A percentile compares a stretch with the other conserved stretches of the same genome.
Evolutionary conservation across 2,797 vertebrate species (phyloP).

Genomic region (Anas bernieri): DNA sequence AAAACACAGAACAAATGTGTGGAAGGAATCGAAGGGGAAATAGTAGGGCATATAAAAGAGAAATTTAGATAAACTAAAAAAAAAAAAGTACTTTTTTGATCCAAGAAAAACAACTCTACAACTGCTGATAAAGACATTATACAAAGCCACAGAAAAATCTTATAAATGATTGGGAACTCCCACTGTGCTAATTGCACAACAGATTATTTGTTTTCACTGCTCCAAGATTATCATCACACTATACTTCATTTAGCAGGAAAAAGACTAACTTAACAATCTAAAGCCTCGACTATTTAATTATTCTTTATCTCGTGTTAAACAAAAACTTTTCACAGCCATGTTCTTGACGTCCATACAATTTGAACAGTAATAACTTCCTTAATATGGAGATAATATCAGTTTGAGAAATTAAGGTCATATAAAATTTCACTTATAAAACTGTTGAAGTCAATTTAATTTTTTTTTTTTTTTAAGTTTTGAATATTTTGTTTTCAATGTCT

Average conservation of each 20-base stretch:
- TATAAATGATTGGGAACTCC: neutral
- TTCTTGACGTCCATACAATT: neutral
- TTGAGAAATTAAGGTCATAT: neutral
- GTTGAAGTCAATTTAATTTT: neutral
- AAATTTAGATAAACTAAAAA: conserved; percentile 10
- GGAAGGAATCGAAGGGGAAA: conserved; percentile 77
- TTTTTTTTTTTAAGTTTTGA: neutral
- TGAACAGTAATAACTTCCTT: neutral
- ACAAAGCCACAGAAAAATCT: neutral
- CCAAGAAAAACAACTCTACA: neutral
- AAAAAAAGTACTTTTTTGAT: neutral
- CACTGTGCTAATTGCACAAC: neutral
- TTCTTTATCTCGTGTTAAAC: neutral
- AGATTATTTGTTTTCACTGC: neutral
- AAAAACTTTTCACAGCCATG: neutral
- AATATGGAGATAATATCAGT: neutral
- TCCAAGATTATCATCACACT: neutral
- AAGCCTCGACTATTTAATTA: neutral
- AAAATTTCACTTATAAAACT: neutral
- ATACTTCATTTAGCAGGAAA: neutral
- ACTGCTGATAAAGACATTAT: neutral
- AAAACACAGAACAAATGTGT: neutral
- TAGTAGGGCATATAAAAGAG: conserved; percentile 51
- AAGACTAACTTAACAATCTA: neutral
- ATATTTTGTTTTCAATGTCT: neutral